phyloP scores from a whole-genome alignment of 2,797 vertebrate genomes.

The Chromobotia macracanthus region DNA sequence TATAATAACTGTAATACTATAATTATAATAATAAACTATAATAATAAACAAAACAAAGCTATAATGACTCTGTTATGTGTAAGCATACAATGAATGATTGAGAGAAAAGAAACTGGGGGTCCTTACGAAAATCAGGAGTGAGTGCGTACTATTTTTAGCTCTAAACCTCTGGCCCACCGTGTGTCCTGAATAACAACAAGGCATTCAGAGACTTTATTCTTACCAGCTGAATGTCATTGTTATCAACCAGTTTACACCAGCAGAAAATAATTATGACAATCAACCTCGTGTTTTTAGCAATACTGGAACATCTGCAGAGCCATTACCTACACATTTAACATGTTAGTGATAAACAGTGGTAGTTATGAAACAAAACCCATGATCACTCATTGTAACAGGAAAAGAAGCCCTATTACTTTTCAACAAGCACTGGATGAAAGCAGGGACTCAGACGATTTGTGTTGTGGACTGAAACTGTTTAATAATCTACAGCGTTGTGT shows the following conservation, averaged over 20 bases:
- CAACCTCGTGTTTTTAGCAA: slow-evolving; percentile 9
- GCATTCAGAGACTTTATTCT: slow-evolving; percentile 24
- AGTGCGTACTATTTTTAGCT: slow-evolving; percentile 46
- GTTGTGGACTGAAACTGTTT: slow-evolving; percentile 24
- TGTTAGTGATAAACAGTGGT: slow-evolving; percentile 23
- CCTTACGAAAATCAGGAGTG: slow-evolving; percentile 22
- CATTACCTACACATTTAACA: neutral
- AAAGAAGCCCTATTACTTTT: slow-evolving; percentile 27
- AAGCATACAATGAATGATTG: neutral
- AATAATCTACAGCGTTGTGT: slow-evolving; percentile 25
- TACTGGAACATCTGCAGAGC: neutral
- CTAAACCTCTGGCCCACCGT: slow-evolving; percentile 15
- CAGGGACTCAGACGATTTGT: slow-evolving; percentile 5
- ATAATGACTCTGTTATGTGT: neutral
- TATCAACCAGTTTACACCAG: slow-evolving; percentile 14
- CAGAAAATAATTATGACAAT: neutral
- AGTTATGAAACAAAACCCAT: slow-evolving; percentile 8
- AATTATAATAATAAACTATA: too few relatives aligned
- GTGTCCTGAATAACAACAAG: slow-evolving; percentile 47
- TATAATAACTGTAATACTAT: too few relatives aligned
- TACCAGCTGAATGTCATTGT: slow-evolving; percentile 13
- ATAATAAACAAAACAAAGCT: too few relatives aligned
- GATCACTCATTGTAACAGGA: slow-evolving; percentile 9
- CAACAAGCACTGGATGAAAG: neutral
- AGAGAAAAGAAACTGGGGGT: neutral